These are phyloP conservation scores for Drosophila ananassae DNA, from an alignment of 1,140 invertebrate genomes.

Conservation along the genomic window DNA sequence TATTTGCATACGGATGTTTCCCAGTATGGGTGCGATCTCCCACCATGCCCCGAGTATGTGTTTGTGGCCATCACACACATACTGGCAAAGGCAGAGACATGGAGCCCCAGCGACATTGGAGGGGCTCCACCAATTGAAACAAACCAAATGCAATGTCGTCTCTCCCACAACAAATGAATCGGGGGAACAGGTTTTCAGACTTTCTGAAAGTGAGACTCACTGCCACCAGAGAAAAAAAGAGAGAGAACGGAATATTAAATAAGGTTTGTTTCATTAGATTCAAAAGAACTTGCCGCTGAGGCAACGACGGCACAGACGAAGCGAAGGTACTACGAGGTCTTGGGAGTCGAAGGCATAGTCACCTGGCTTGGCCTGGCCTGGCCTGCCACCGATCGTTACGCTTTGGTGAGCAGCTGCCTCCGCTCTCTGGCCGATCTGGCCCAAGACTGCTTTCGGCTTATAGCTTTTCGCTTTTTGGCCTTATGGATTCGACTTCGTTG, in stretches of 20 bases:
- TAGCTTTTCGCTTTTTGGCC: constrained; percentile 65
- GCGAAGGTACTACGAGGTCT: constrained; percentile 8
- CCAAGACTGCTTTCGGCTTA: constrained; percentile 69
- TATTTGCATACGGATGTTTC: constrained; percentile 65
- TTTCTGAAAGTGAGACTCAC: constrained; percentile 39
- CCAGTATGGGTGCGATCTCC: constrained; percentile 23
- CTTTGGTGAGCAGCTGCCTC: constrained; percentile 74
- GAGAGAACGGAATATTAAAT: constrained; percentile 68
- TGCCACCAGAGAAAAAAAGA: constrained; percentile 4
- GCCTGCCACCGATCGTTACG: constrained; percentile 59
- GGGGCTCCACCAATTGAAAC: constrained; percentile 77
- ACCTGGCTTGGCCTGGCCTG: constrained; percentile 30
- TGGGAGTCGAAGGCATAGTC: constrained; percentile 2
- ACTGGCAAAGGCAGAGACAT: constrained; percentile 7
- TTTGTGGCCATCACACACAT: constrained; percentile 55
- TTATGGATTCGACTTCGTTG: constrained; percentile 60
- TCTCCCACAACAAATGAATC: constrained; percentile 76
- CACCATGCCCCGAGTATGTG: constrained; percentile 12
- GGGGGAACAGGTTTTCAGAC: constrained; percentile 65
- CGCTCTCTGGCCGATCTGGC: constrained; percentile 48
- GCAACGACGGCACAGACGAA: background rate
- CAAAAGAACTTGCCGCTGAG: constrained; percentile 74
- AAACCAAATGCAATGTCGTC: constrained; percentile 79
- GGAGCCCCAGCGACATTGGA: constrained; percentile 40
- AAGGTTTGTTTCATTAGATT: constrained; percentile 77